Base-by-base conservation (phyloP, 2,888 invertebrate species). In the Philhelius pedissequus region DNA sequence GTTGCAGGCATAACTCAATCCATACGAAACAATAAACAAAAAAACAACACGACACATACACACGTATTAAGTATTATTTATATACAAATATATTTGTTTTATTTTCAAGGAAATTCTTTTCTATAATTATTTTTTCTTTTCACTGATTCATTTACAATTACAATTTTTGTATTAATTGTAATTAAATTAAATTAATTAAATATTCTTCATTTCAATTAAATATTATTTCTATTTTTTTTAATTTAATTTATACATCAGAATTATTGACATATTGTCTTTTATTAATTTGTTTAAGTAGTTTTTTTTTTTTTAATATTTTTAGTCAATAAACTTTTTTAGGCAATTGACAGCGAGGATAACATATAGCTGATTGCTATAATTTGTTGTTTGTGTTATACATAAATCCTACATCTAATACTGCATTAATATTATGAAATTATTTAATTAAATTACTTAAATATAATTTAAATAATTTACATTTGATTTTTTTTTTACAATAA, bases 391-490 rank as follows among this genome's bases (percentile, higher is more conserved):
- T 56, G 25, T 30, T 25, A 43, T 54, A 27, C n/a, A n/a, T n/a
- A n/a, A n/a, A n/a, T 78, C 25, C 20, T 64, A 60, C 48, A 40
- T 18, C 73, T 83, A 78, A 83, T 83, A 83, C 78, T 83, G 82
- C 38, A 68, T 48, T 78, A 70, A 52, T 73, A 60, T 30, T 62
- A 62, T 43, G 27, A 2, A 58, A 56, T 35, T 58, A 58, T 62
- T 43, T 43, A 62, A 68, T 68, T 69, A 71, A 58, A 71, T 70
- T 58, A 30, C 45, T 32, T 70, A 25, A 45, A 32, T 30, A 45
- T 20, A 43, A 62, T 32, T 48, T 48, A 45, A 64, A 64, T 64
- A 64, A 64, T 64, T 62, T 62, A 62, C 62, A 62, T 27, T 62
- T 5, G 25, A 11, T 48, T 48, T 38, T 48, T 48, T 38, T 60